Evolutionary conservation across 2,888 invertebrate species (phyloP).

Genomic region (Zeuzera pyrina): DNA sequence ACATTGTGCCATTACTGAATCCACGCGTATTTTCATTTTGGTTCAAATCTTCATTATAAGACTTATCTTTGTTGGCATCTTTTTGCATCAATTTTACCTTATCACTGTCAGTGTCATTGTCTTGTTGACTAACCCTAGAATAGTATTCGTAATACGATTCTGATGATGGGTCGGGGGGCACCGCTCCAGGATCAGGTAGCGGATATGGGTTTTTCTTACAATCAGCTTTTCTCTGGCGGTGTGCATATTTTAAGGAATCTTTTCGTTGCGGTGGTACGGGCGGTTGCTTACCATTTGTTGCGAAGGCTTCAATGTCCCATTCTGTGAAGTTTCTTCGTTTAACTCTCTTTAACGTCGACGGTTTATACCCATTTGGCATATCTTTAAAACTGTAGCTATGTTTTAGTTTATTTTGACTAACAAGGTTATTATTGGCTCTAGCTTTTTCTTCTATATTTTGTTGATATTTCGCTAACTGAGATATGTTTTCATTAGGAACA

Average conservation of each 20-base stretch:
- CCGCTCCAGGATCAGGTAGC: constrained; percentile 60
- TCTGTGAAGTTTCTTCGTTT: constrained; percentile 71
- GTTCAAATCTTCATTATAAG: constrained; percentile 17
- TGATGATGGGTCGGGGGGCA: constrained; percentile 58
- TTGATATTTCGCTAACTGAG: constrained; percentile 76
- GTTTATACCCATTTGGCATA: constrained; percentile 74
- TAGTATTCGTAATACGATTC: constrained; percentile 70
- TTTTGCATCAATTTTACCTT: constrained; percentile 56
- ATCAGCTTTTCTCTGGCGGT: constrained; percentile 62
- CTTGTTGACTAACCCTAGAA: constrained; percentile 65
- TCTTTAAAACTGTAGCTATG: constrained; percentile 75
- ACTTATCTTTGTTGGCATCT: constrained; percentile 42
- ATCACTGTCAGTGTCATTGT: constrained; percentile 63
- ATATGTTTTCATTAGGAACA: constrained; percentile 57
- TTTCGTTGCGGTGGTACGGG: constrained; percentile 60
- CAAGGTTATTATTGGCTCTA: constrained; percentile 65
- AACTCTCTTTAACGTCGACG: constrained; percentile 71
- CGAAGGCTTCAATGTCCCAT: constrained; percentile 70
- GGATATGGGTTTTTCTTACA: constrained; percentile 55
- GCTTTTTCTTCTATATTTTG: constrained; percentile 71
- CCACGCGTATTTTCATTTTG: constrained; percentile 19
- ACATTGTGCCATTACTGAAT: constrained; percentile 47
- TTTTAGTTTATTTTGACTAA: constrained; percentile 65
- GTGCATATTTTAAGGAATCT: constrained; percentile 67
- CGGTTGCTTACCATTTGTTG: constrained; percentile 45